Conservation (phyloP, 2,797 vertebrate genomes). For the Platyrinchus mystaceus region DNA sequence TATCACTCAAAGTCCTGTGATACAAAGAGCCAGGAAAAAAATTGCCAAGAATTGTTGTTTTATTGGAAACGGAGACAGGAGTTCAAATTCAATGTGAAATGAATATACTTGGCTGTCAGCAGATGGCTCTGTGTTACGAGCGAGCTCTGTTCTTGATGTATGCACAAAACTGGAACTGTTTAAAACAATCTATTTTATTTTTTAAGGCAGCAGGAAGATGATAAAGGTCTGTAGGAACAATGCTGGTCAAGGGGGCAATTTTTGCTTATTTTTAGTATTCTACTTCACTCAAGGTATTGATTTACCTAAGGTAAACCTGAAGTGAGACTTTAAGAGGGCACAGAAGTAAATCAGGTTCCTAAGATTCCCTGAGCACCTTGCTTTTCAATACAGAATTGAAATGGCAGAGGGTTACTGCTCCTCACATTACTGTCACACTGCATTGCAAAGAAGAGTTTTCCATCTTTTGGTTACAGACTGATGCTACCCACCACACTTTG, state of each 20-base stretch:
- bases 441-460: neutral
- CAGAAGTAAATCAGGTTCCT: neutral
- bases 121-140: constrained; percentile 20
- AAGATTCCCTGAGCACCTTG: neutral
- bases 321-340: neutral
- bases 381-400: neutral
- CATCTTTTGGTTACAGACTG: neutral
- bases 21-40: neutral
- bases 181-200: neutral
- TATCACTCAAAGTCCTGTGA: neutral
- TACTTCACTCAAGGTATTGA: neutral
- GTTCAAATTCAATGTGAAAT: neutral
- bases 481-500: neutral
- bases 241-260: neutral
- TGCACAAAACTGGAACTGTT: neutral
- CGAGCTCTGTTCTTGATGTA: neutral
- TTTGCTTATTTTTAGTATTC: neutral
- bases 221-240: neutral
- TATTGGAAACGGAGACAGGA: neutral
- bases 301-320: neutral
- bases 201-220: neutral
- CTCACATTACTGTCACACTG: neutral
- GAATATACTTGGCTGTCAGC: neutral
- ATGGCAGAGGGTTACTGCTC: neutral
- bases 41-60: neutral